These are phyloP conservation scores for Neuroterus valhalla DNA, from an alignment of 1,140 invertebrate species.

Conservation along the genomic window DNA sequence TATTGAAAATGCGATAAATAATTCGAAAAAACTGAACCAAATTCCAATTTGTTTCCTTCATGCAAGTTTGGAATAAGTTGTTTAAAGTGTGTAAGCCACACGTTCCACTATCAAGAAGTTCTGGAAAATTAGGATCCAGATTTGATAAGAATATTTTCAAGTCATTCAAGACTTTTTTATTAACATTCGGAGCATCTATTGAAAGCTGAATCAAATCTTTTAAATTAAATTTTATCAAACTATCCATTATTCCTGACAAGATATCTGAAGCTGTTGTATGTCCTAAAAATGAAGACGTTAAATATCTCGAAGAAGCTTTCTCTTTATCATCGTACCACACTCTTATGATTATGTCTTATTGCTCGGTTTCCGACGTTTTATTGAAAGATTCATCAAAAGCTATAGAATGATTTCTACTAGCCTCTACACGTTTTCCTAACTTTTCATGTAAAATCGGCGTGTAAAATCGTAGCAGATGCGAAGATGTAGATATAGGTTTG, in stretches of 20 bases:
- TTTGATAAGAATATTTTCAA: neutral
- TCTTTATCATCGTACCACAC: neutral
- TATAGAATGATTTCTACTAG: neutral
- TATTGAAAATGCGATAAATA: conserved; percentile 43
- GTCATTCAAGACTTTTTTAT: neutral
- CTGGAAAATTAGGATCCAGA: neutral
- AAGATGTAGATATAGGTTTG: neutral
- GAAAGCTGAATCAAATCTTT: neutral
- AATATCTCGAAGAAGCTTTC: neutral
- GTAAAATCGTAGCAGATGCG: neutral
- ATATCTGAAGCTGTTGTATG: neutral
- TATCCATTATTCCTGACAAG: neutral
- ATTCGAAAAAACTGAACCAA: conserved; percentile 35
- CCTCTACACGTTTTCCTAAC: neutral
- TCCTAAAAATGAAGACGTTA: neutral
- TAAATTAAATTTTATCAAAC: neutral
- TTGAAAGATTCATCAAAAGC: conserved; percentile 4
- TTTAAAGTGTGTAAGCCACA: conserved; percentile 47
- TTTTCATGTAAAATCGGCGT: neutral
- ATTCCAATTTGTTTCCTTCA: conserved; percentile 38
- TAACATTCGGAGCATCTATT: neutral
- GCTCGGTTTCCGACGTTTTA: neutral
- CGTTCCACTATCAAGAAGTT: conserved; percentile 40
- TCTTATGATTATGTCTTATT: neutral
- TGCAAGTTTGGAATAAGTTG: conserved; percentile 44